Base-by-base conservation (phyloP, 1,140 invertebrate genomes). In the Drosophila kikkawai region DNA sequence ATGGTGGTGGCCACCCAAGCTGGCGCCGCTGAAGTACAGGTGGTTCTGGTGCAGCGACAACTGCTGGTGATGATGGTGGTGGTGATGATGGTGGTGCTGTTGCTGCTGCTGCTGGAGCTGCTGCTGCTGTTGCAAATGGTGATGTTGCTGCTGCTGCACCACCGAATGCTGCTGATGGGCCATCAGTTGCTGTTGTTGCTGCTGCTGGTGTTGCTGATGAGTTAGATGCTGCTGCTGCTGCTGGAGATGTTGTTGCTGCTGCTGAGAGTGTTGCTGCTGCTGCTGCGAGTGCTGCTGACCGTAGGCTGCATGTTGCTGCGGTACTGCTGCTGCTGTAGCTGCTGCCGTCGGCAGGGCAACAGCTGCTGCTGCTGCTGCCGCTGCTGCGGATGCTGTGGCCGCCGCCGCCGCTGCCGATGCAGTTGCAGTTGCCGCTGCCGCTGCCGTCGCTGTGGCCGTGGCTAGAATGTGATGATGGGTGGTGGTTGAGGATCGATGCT, bases 21-120 rank as follows among this genome's bases (percentile, higher is more conserved):
- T 80, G 13, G 74, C 58, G 19, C 91, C 91, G 67, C 87, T 92
- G 66, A 92, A 92, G 71, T 90, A 92, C 67, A 92, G 71, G 82
- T 92, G 91, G 78, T 92, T 92, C 82, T 92, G 91, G 60, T 92
- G 91, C 87, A 92, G 81, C 58, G 91, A 87, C 80, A 92, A 64
- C 68, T 92, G 91, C 58, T 92, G 91, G 64, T 92, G 91, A 68
- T 91, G 90, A 39, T 92, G 91, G 50, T 91, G 91, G 48, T 92
- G 91, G 48, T 92, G 91, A 44, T 92, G 91, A 41, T 92, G 90
- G 68, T 91, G 91, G 59, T 91, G 90, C 63, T 80, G 75, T 41
- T 48, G 63, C 45, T 76, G 79, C 32, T 84, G 68, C n/a, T 82
- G 79, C 11, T 73, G 84, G 0, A 29, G 22, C n/a, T 75, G 83